Base-by-base conservation (phyloP, 1,140 invertebrate genomes). In the Calephelis virginiensis region DNA sequence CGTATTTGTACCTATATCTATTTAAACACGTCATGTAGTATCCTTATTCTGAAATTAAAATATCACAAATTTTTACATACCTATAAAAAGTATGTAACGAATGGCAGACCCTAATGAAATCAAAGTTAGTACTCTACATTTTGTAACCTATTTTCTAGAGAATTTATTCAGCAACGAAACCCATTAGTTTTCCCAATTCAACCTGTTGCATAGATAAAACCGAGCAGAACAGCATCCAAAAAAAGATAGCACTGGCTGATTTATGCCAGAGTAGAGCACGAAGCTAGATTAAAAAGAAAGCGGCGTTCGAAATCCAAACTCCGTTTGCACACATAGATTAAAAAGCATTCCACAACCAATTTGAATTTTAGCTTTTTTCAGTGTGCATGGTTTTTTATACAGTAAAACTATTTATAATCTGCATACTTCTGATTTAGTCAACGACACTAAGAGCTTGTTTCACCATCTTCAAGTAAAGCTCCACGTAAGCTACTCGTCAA, bases 221-320 rank as follows among this genome's bases (percentile, higher is more conserved):
- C 10, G 50, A 53, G 17, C 14, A 53, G 50, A 28, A 53, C 50
- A 53, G 50, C 50, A 53, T 53, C 17, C 50, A 17, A 53, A 53
- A 43, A 53, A 53, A 53, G 50, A 53, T 53, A 53, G 50, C 50
- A 17, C 50, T 53, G 17, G 50, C 50, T 53, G 50, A 53, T 53
- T 53, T 53, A 53, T 53, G 49, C 14, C 49, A 53, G 49, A 53
- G 49, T 53, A 53, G 49, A 53, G 49, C 49, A 53, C 49, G 14
- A 53, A 53, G 49, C 49, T 53, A 10, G 49, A 53, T 53, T 53
- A 53, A 53, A 53, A 53, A 53, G 49, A 53, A 53, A 53, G 49
- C 14, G 49, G 49, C 49, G 49, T 53, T 53, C 49, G 49, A 53
- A 53, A 53, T 53, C 28, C 49, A 53, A 53, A 53, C 14, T 17